These are phyloP conservation scores for Drosophila multiciliata DNA, from an alignment of 2,888 invertebrate genomes.

Conservation along the genomic window DNA sequence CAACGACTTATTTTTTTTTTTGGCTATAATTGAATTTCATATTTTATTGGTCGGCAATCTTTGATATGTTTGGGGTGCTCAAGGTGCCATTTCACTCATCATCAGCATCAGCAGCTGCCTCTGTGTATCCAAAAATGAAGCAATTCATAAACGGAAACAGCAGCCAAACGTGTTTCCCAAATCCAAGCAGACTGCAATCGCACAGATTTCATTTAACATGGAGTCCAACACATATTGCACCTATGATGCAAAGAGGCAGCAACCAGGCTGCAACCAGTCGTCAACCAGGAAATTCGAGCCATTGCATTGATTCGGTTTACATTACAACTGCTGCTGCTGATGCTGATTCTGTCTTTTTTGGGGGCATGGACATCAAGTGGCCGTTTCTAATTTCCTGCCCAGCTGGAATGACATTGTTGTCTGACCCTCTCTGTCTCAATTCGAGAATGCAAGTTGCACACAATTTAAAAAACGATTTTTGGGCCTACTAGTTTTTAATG, in stretches of 20 bases:
- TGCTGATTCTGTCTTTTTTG: conserved; percentile 20
- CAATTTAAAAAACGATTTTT: conserved; percentile 72
- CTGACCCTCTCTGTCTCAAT: conserved; percentile 29
- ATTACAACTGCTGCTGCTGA: conserved; percentile 34
- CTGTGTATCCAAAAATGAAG: not conserved
- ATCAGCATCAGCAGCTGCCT: conserved; percentile 1
- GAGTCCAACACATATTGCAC: conserved; percentile 29
- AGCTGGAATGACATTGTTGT: conserved; percentile 43
- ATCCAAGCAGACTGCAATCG: conserved; percentile 49
- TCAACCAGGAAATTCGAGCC: conserved; percentile 65
- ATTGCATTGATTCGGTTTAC: conserved; percentile 57
- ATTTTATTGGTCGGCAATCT: conserved; percentile 33
- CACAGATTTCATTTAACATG: conserved; percentile 61
- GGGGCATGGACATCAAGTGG: conserved; percentile 55
- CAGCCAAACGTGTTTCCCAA: conserved; percentile 71
- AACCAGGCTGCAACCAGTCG: conserved; percentile 5
- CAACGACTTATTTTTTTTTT: conserved; percentile 15
- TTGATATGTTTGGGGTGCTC: conserved; percentile 17
- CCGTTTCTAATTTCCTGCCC: conserved; percentile 75
- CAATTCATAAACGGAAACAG: conserved; percentile 74
- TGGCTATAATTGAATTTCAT: conserved; percentile 72
- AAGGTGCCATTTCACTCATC: conserved; percentile 23
- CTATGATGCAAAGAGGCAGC: not conserved
- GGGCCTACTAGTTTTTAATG: conserved; percentile 50
- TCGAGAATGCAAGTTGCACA: conserved; percentile 48